Evolutionary conservation across 2,113 vertebrate genomes (phyloP).

Genomic region (Electrona antarctica): DNA sequence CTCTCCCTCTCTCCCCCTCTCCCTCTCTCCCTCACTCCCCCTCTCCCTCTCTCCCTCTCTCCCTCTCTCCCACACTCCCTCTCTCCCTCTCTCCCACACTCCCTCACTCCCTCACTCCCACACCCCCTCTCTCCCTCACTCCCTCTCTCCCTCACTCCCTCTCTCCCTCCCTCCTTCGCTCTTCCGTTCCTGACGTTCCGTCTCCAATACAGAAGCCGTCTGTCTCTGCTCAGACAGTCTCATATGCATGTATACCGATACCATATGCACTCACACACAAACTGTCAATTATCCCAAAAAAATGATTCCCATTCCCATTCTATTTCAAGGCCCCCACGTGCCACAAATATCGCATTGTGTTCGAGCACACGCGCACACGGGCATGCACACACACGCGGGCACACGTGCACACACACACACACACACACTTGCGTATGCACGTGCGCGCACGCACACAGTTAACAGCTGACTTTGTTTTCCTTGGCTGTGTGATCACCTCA

Average conservation of each 20-base stretch:
- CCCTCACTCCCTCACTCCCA: no score
- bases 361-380: background rate
- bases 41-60: background rate
- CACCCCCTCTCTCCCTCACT: no score
- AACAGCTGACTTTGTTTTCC: slow-evolving; percentile 2
- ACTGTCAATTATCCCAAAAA: no score
- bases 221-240: no score
- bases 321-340: no score
- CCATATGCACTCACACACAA: background rate
- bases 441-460: background rate
- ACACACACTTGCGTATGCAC: background rate
- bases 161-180: background rate
- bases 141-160: background rate
- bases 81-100: no score
- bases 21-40: background rate
- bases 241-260: background rate
- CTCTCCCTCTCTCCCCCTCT: no score
- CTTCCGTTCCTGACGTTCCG: no score
- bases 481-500: slow-evolving; percentile 28
- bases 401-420: background rate
- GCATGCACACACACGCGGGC: background rate
- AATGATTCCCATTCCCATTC: no score
- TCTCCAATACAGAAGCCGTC: no score
- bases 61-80: no score
- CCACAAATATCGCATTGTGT: no score